phyloP scores from a whole-genome alignment of 2,113 vertebrate genomes.

The Syrrhaptes paradoxus region DNA sequence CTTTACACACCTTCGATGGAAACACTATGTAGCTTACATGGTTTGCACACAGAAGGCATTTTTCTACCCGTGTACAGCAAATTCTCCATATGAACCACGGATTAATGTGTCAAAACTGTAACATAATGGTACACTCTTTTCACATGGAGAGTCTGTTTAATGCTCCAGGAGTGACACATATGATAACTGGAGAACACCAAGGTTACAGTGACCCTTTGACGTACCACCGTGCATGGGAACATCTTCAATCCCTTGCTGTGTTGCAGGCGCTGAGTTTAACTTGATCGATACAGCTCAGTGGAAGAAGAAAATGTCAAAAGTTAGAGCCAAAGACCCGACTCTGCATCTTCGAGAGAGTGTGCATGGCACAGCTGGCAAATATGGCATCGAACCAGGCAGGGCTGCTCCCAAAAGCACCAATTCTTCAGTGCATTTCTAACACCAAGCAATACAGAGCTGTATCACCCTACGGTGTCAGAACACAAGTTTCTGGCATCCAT shows the following conservation, averaged over 20 bases:
- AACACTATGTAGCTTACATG: background rate
- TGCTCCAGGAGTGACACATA: background rate
- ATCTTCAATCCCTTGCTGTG: background rate
- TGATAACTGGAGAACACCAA: background rate
- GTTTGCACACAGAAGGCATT: background rate
- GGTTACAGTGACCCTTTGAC: background rate
- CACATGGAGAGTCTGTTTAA: background rate
- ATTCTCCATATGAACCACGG: background rate
- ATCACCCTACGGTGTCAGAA: background rate
- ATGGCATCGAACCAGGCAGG: background rate
- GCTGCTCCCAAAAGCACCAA: background rate
- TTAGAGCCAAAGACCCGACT: background rate
- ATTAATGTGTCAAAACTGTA: background rate
- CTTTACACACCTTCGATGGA: background rate
- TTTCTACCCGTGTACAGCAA: background rate
- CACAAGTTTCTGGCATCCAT: background rate
- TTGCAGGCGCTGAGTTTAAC: background rate
- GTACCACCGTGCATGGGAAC: background rate
- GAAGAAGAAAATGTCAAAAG: background rate
- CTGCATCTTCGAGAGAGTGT: background rate
- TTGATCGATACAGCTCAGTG: background rate
- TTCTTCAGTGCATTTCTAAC: background rate
- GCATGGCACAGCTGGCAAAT: background rate
- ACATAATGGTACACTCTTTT: background rate
- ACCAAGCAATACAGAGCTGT: rapidly evolving